These are phyloP conservation scores for Myiothlypis coronata DNA, from an alignment of 2,797 vertebrate species.

Conservation along the genomic window DNA sequence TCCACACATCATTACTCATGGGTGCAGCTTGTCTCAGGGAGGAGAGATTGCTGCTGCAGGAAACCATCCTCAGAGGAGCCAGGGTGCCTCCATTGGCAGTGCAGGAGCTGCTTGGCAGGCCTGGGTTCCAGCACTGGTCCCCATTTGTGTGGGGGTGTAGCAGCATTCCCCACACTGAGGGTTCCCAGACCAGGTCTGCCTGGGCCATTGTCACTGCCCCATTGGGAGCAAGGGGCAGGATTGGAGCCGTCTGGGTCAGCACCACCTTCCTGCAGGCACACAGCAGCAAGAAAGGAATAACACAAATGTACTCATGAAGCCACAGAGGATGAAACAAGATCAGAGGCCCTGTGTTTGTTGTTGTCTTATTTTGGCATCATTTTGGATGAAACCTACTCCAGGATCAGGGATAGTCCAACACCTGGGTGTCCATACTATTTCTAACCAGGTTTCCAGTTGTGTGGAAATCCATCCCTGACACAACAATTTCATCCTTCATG, in stretches of 20 bases:
- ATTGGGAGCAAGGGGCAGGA: accelerated
- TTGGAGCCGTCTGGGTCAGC: not conserved
- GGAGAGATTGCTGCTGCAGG: not conserved
- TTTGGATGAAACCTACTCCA: not conserved
- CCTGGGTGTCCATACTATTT: not conserved
- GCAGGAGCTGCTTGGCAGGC: not conserved
- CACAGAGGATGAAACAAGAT: not conserved
- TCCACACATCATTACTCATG: not conserved
- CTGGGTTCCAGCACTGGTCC: not conserved
- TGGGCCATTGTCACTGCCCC: accelerated
- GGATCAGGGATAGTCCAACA: not conserved
- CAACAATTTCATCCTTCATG: not conserved
- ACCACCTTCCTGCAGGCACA: accelerated
- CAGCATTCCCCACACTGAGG: not conserved
- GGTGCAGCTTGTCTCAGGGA: not conserved
- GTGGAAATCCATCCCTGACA: not conserved
- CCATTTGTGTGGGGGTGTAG: accelerated
- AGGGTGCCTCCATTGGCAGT: not conserved
- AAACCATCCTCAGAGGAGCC: not conserved
- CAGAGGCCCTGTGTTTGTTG: not conserved
- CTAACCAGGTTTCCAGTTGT: not conserved
- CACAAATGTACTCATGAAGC: not conserved
- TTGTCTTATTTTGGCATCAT: not conserved
- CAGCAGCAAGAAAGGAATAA: not conserved
- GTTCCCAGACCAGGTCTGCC: accelerated